phyloP scores from a whole-genome alignment of 2,888 invertebrate species.

The Phania funesta region DNA sequence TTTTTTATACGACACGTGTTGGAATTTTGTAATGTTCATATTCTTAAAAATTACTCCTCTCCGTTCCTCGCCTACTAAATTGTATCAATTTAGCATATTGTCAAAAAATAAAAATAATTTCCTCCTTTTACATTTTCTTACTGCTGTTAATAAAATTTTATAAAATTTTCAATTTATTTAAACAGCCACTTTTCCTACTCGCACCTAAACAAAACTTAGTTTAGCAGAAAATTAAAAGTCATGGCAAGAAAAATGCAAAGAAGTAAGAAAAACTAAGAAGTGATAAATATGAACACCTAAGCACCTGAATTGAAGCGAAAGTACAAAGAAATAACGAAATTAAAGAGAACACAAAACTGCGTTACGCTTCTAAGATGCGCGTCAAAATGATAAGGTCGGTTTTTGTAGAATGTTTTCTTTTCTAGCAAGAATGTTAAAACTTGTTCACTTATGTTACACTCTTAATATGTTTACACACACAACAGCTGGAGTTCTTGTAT shows the following conservation, averaged over 20 bases:
- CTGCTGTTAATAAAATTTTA: conserved; percentile 51
- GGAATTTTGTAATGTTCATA: conserved; percentile 16
- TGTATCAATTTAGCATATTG: not conserved
- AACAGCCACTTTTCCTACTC: conserved; percentile 39
- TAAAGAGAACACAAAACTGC: not conserved
- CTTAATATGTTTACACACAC: no score
- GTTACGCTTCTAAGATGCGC: not conserved
- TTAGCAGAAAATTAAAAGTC: conserved; percentile 60
- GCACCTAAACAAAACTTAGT: conserved; percentile 36
- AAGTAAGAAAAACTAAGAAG: conserved; percentile 9
- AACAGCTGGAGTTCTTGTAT: no score
- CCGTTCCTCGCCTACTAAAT: not conserved
- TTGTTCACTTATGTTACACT: no score
- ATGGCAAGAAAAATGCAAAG: conserved; percentile 5
- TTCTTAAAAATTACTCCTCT: not conserved
- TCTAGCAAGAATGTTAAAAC: no score
- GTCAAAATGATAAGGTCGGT: no score
- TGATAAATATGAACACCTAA: conserved; percentile 48
- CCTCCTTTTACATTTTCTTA: conserved; percentile 21
- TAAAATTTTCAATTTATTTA: conserved; percentile 60
- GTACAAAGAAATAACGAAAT: not conserved
- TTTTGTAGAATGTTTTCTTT: no score
- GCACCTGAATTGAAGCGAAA: conserved; percentile 32
- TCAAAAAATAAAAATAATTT: not conserved
- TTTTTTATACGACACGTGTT: conserved; percentile 22